Evolutionary conservation across 1,140 invertebrate species (phyloP), one percentile per base, ranked within the genome.

Genomic region (Drosophila auraria): DNA sequence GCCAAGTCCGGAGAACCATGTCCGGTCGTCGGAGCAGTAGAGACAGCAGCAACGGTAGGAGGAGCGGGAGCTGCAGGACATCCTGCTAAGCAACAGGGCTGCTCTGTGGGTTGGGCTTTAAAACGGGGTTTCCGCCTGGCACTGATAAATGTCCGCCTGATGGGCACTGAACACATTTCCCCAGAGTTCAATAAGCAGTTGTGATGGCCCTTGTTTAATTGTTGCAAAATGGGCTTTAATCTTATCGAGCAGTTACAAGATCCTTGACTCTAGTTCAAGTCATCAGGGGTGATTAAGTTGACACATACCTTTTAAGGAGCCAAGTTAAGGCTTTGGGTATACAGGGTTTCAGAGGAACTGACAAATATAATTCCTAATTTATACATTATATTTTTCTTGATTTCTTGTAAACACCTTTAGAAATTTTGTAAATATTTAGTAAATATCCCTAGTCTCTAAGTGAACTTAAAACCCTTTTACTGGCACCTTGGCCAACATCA

Each of bases 1-100:
- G 87, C 86, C 86, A 90, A 90, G 78, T 65, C 69, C 68, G 63
- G 59, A 69, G 49, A 59, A 59, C 74, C 45, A 40, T 38, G 62
- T 54, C 75, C 61, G 64, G 63, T 30, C 6, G 27, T 59, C 63
- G 54, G 66, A 23, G 47, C 53, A 20, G 51, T 7, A 12, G 12
- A 23, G 17, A 38, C 54, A 40, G 20, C 54, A 23, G 20, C 2
- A 56, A 7, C 12, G 36, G 38, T 17, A 40, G 14, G n/a, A 40
- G 49, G 36, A 23, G 50, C 54, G 15, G 12, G 30, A 33, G 45
- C 49, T 11, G 20, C 14, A 38, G 14, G 25, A 51, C 30, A 63
- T 71, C 66, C 30, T 50, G 54, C 47, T 27, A 17, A 73, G 70
- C 70, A 72, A 45, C 70, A 73, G 66, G 38, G 45, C 9, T 36